Percentiles rank a stretch among this genome's conserved stretches.
These are phyloP conservation scores for Rhagophthalmus giganteus DNA, from an alignment of 2,888 invertebrate genomes.

Conservation along the genomic window DNA sequence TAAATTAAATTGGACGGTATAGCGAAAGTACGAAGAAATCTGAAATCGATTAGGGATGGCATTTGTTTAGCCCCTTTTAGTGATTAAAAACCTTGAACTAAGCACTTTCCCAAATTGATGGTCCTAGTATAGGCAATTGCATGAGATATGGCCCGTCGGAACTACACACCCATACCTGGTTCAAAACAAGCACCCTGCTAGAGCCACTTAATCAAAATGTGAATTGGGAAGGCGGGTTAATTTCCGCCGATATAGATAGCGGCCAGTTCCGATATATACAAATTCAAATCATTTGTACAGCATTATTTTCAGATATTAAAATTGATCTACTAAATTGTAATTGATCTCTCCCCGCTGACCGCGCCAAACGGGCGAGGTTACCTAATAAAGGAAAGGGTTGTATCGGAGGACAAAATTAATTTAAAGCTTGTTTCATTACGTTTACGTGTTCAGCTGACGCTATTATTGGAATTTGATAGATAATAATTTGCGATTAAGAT, in stretches of 20 bases:
- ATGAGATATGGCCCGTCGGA: constrained; percentile 30
- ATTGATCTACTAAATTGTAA: constrained; percentile 26
- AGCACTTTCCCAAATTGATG: constrained; percentile 29
- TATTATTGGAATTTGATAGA: too few species aligned
- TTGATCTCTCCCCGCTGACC: constrained; percentile 13
- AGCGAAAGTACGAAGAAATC: constrained; percentile 18
- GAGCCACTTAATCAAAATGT: constrained; percentile 30
- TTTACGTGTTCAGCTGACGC: too few species aligned
- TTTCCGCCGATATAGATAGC: constrained; percentile 31
- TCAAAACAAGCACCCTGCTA: constrained; percentile 30
- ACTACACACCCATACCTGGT: constrained; percentile 29
- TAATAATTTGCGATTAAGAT: too few species aligned
- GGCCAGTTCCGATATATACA: constrained; percentile 23
- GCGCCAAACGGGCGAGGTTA: not conserved
- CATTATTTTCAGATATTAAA: constrained; percentile 25
- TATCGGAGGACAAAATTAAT: too few species aligned
- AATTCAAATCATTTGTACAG: constrained; percentile 23
- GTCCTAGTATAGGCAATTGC: constrained; percentile 23
- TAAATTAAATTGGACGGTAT: too few species aligned
- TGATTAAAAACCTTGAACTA: constrained; percentile 30
- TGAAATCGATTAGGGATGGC: constrained; percentile 24
- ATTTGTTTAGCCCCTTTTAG: constrained; percentile 18
- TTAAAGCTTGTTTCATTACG: too few species aligned
- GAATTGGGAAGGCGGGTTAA: constrained; percentile 30
- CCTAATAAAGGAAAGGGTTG: constrained; percentile 6